phyloP scores from a whole-genome alignment of 2,888 invertebrate genomes.

The Caradrina clavipalpis region DNA sequence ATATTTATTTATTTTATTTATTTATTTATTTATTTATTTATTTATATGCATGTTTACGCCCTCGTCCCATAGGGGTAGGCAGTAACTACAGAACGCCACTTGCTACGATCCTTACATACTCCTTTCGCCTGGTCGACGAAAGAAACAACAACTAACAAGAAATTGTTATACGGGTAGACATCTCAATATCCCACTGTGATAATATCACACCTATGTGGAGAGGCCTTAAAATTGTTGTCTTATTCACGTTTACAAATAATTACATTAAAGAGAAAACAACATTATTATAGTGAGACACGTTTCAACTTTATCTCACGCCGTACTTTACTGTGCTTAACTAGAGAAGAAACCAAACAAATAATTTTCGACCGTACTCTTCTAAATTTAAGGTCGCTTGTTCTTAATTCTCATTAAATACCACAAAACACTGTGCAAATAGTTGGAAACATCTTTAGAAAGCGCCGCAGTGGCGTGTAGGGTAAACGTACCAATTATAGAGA shows the following conservation, averaged over 20 bases:
- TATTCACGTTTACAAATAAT: constrained; percentile 25
- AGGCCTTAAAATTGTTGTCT: constrained; percentile 1
- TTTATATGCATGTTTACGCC: too few species aligned
- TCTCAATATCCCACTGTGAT: too few species aligned
- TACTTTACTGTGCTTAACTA: constrained; percentile 20
- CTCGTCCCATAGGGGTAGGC: too few species aligned
- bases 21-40: too few species aligned
- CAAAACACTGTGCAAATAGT: constrained; percentile 57
- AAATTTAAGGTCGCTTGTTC: constrained; percentile 25
- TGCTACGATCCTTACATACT: too few species aligned
- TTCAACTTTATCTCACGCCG: constrained; percentile 36
- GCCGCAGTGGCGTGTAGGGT: constrained; percentile 64
- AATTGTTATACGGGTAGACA: too few species aligned
- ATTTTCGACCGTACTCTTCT: constrained; percentile 38
- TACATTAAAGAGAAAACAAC: constrained; percentile 27
- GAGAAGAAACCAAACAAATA: constrained; percentile 1
- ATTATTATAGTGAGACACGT: constrained; percentile 29
- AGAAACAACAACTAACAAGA: too few species aligned
- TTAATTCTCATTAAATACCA: constrained; percentile 32
- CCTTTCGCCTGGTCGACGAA: too few species aligned
- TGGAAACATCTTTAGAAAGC: constrained; percentile 57
- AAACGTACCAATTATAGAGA: constrained; percentile 73
- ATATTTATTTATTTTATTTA: too few species aligned
- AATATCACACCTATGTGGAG: too few species aligned
- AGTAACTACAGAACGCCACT: too few species aligned